A percentile compares a stretch with the other conserved stretches of the same genome.
Conservation (phyloP, 92 coral and sea anemone species). For the Actinernus sp. region DNA sequence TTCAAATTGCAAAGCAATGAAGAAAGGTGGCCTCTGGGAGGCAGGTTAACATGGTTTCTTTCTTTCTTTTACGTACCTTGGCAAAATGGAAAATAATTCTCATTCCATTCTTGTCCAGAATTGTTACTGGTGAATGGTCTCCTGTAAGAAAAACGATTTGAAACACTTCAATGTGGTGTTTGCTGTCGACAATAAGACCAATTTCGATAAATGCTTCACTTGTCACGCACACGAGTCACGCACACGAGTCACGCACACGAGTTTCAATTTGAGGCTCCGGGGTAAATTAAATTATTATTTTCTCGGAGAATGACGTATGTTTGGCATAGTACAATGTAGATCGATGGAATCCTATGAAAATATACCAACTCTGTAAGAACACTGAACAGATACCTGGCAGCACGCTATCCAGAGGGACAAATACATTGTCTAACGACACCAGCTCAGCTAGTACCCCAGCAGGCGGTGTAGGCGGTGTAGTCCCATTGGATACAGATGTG, state of each 20-base stretch:
- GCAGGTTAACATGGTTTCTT: too few relatives aligned
- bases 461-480: constrained; percentile 31
- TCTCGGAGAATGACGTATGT: too few relatives aligned
- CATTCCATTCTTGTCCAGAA: constrained; percentile 86
- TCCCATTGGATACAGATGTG: constrained; percentile 17
- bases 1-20: too few relatives aligned
- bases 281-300: too few relatives aligned
- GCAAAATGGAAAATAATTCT: constrained; percentile 95
- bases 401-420: constrained; percentile 93
- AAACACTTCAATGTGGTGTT: too few relatives aligned
- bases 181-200: too few relatives aligned
- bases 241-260: too few relatives aligned
- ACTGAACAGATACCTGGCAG: constrained; percentile 68
- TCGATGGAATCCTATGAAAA: background rate
- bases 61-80: constrained; percentile 86
- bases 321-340: too few relatives aligned
- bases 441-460: constrained; percentile 60
- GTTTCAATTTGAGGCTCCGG: too few relatives aligned
- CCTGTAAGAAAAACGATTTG: constrained; percentile 48
- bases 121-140: constrained; percentile 76
- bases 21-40: too few relatives aligned
- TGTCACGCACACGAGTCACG: too few relatives aligned
- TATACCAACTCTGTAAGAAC: background rate
- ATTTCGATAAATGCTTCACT: too few relatives aligned
- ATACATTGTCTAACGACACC: constrained; percentile 75